Percentiles rank a stretch among this genome's conserved stretches.
These are phyloP conservation scores for Dasysyrphus tricinctus DNA, from an alignment of 2,888 invertebrate species.

Conservation along the genomic window DNA sequence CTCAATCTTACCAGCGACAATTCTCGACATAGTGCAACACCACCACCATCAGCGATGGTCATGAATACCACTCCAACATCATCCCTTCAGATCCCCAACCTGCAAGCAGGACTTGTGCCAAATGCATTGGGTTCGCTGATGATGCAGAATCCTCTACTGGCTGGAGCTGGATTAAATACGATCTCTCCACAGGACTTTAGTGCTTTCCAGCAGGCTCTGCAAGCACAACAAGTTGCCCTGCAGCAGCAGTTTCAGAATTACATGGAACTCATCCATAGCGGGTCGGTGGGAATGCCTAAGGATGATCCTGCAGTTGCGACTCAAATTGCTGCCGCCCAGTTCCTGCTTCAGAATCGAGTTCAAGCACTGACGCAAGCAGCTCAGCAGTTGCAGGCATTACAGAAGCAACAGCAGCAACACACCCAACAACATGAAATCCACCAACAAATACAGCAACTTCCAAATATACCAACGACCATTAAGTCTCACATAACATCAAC, in stretches of 20 bases:
- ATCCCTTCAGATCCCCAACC: slow-evolving; percentile 67
- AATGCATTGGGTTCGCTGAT: slow-evolving; percentile 75
- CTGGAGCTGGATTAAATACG: slow-evolving; percentile 76
- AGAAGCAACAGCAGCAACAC: slow-evolving; percentile 85
- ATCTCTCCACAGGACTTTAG: slow-evolving; percentile 81
- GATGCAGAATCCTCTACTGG: slow-evolving; percentile 78
- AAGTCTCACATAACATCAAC: slow-evolving; percentile 76
- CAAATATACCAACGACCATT: slow-evolving; percentile 68
- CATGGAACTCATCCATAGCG: slow-evolving; percentile 81
- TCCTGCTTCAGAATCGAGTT: slow-evolving; percentile 89
- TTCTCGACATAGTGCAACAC: slow-evolving; percentile 81
- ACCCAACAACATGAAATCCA: slow-evolving; percentile 56
- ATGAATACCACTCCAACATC: slow-evolving; percentile 70
- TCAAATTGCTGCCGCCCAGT: slow-evolving; percentile 86
- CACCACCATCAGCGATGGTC: slow-evolving; percentile 79
- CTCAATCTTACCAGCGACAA: slow-evolving; percentile 82
- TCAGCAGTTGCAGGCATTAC: slow-evolving; percentile 92
- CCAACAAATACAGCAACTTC: slow-evolving; percentile 76
- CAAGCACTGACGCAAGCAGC: slow-evolving; percentile 93
- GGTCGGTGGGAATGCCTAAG: slow-evolving; percentile 79
- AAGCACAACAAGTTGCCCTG: slow-evolving; percentile 82
- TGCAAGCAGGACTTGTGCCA: slow-evolving; percentile 71
- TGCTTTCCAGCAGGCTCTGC: slow-evolving; percentile 81
- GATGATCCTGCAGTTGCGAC: slow-evolving; percentile 81
- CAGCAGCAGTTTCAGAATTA: slow-evolving; percentile 83